These are phyloP conservation scores for Trachelus troglodyta DNA, from an alignment of 2,888 invertebrate genomes.

Conservation along the genomic window DNA sequence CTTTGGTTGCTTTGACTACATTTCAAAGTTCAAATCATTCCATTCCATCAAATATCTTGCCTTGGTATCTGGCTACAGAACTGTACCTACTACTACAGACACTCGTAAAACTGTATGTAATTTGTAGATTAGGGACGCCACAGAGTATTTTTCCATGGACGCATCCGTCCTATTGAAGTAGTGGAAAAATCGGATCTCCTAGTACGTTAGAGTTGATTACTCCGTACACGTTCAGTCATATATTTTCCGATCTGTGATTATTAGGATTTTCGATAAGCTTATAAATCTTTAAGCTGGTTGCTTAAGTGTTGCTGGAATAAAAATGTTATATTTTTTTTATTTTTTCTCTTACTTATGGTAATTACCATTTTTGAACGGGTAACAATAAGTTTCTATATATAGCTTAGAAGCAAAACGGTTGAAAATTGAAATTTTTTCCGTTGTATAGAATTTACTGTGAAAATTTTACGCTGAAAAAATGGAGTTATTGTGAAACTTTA, in stretches of 20 bases:
- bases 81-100: neutral
- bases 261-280: neutral
- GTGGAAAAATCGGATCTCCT: neutral
- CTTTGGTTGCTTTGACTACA: neutral
- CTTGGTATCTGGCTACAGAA: neutral
- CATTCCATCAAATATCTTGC: neutral
- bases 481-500: neutral
- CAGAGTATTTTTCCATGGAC: neutral
- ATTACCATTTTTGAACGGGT: too few species aligned
- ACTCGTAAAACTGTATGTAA: neutral
- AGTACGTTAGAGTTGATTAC: neutral
- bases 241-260: neutral
- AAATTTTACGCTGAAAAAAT: neutral
- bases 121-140: neutral
- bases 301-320: neutral
- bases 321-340: neutral
- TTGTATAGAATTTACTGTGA: neutral
- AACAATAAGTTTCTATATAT: too few species aligned
- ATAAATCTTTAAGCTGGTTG: neutral
- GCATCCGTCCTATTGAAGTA: neutral
- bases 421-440: too few species aligned
- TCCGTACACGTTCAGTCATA: neutral
- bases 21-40: neutral
- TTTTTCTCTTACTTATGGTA: neutral
- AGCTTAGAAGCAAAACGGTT: too few species aligned